These are phyloP conservation scores for Pemphigus obesinymphae DNA, from an alignment of 1,140 invertebrate genomes.

Conservation along the genomic window DNA sequence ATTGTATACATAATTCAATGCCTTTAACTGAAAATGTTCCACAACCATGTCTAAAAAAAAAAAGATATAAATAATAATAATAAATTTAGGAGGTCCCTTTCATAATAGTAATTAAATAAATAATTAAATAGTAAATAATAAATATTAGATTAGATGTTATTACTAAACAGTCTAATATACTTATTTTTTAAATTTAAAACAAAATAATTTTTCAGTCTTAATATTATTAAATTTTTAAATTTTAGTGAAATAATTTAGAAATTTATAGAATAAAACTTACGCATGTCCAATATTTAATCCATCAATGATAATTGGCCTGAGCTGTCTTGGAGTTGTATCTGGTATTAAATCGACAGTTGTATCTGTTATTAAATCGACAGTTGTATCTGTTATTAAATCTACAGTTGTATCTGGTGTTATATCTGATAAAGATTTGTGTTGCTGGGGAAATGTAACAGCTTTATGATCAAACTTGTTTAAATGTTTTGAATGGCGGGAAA, in stretches of 20 bases:
- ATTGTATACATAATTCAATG: conserved; percentile 16
- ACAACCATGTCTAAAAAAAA: conserved; percentile 19
- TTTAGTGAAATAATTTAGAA: not conserved
- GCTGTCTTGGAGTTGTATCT: not conserved
- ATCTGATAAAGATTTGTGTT: no score
- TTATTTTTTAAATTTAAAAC: no score
- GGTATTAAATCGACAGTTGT: not conserved
- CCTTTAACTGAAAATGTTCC: conserved; percentile 26
- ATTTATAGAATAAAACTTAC: not conserved
- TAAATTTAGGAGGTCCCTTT: no score
- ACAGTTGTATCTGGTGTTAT: no score
- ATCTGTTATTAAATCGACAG: no score
- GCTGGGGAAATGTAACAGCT: not conserved
- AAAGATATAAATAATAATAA: no score
- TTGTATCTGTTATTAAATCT: no score
- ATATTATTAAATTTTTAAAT: not conserved
- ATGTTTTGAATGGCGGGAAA: not conserved
- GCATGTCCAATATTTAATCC: conserved; percentile 28
- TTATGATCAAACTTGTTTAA: not conserved
- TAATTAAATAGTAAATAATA: no score
- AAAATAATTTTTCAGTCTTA: not conserved
- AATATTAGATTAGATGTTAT: no score
- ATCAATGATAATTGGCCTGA: conserved; percentile 21
- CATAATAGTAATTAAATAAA: no score
- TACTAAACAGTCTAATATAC: no score